Evolutionary conservation across 2,797 vertebrate species (phyloP), one percentile per base, ranked within the genome.

Genomic region (Sciaenops ocellatus): DNA sequence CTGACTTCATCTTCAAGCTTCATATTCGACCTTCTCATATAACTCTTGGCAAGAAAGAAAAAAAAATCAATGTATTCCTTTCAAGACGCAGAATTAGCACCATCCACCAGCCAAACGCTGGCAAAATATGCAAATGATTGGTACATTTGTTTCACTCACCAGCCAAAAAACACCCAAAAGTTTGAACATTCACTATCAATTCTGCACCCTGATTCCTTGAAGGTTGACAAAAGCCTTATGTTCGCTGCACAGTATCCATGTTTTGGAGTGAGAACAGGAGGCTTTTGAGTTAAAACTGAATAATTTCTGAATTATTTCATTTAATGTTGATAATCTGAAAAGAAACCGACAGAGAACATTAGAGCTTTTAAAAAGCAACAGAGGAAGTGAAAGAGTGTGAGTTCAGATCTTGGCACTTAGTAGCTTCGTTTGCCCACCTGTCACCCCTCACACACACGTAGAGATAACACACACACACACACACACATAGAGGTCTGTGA

Each of bases 381-480:
- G 34, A 68, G 51, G 85, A 76, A 82, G 54, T 63, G 55, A 73
- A 80, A 82, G 63, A 73, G 74, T 80, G 48, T 42, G 69, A 78
- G 86, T 88, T 87, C 77, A 84, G 78, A 84, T 88, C 76, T 92
- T 90, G 77, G 82, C 78, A 79, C 69, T 84, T 72, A 72, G 79
- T 79, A 55, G 79, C 82, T 82, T 79, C 50, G 20, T 89, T 89
- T 84, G 59, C 85, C 84, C 88, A 89, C 88, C 87, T 92, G 89
- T 88, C 85, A 87, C 64, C 78, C 47, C 34, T 34, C 54, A 68
- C 65, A 68, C 73, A 52, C 56, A 48, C 63, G 62, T 10, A 46
- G 10, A 54, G 15, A 73, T 52, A 62, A 74, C 65, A 74, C 60
- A 77, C 42, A 63, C 46, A 63, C 46, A 54, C 24, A 75, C 51